These are phyloP conservation scores for Drosophila incognita DNA, from an alignment of 2,888 invertebrate genomes.

Conservation along the genomic window DNA sequence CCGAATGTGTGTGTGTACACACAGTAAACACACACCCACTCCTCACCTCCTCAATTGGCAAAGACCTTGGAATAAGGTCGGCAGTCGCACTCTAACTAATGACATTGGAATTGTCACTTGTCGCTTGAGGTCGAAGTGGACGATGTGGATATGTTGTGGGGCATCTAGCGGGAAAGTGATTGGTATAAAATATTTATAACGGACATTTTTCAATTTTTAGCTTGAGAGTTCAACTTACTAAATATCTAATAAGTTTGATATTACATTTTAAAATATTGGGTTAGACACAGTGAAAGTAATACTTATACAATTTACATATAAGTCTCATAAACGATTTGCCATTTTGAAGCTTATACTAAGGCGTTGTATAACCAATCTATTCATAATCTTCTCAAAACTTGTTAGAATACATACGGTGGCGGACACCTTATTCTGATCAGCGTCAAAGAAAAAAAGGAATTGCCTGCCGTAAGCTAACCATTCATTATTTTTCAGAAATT, in stretches of 20 bases:
- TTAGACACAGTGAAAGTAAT: not conserved
- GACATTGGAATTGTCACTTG: slow-evolving; percentile 24
- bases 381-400: not conserved
- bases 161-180: slow-evolving; percentile 12
- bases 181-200: slow-evolving; percentile 3
- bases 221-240: not conserved
- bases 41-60: not conserved
- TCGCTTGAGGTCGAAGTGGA: slow-evolving; percentile 7
- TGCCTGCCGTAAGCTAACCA: no score
- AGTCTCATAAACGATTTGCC: not conserved
- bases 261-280: not conserved
- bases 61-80: slow-evolving; percentile 33
- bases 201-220: not conserved
- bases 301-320: not conserved
- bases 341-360: not conserved
- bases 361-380: not conserved
- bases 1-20: not conserved
- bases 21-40: slow-evolving; percentile 7
- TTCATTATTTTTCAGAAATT: no score
- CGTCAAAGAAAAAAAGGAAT: no score
- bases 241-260: not conserved
- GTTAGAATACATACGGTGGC: not conserved
- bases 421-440: no score
- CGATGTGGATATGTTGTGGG: slow-evolving; percentile 2
- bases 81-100: slow-evolving; percentile 36